These are phyloP conservation scores for Branchinecta lynchi DNA, from an alignment of 1,140 invertebrate species.

Conservation along the genomic window DNA sequence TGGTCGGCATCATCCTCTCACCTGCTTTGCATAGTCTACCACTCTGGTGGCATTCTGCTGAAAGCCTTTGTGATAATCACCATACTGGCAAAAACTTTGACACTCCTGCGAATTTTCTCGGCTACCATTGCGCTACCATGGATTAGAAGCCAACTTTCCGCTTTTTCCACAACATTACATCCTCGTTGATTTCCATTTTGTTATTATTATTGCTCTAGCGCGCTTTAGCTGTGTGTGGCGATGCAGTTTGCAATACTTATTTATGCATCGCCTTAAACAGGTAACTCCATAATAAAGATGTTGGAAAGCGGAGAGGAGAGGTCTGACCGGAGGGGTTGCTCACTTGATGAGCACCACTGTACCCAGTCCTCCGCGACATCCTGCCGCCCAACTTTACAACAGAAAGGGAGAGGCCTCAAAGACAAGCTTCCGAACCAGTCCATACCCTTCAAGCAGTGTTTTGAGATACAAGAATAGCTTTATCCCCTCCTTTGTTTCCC, in stretches of 20 bases:
- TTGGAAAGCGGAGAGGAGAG: not conserved
- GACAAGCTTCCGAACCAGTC: too few relatives aligned
- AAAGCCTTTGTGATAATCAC: slow-evolving; percentile 4
- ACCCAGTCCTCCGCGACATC: too few relatives aligned
- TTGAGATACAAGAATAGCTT: too few relatives aligned
- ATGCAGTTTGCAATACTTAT: not conserved
- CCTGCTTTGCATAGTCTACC: not conserved
- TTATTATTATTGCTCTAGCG: slow-evolving; percentile 9
- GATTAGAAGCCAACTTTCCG: not conserved
- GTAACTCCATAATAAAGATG: slow-evolving; percentile 1
- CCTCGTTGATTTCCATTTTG: not conserved
- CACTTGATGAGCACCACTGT: too few relatives aligned
- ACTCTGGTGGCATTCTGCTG: not conserved
- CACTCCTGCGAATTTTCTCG: not conserved
- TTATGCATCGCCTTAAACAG: slow-evolving; percentile 5
- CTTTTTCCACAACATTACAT: not conserved
- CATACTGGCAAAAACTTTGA: not conserved
- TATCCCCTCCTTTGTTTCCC: too few relatives aligned
- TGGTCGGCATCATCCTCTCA: not conserved
- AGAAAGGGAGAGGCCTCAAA: too few relatives aligned
- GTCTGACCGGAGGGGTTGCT: not conserved
- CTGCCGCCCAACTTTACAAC: too few relatives aligned
- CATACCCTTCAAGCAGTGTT: too few relatives aligned
- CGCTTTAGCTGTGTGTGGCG: slow-evolving; percentile 8
- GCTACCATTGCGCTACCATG: not conserved